Evolutionary conservation across 2,888 invertebrate genomes (phyloP).

Genomic region (Leptogaster cylindrica): DNA sequence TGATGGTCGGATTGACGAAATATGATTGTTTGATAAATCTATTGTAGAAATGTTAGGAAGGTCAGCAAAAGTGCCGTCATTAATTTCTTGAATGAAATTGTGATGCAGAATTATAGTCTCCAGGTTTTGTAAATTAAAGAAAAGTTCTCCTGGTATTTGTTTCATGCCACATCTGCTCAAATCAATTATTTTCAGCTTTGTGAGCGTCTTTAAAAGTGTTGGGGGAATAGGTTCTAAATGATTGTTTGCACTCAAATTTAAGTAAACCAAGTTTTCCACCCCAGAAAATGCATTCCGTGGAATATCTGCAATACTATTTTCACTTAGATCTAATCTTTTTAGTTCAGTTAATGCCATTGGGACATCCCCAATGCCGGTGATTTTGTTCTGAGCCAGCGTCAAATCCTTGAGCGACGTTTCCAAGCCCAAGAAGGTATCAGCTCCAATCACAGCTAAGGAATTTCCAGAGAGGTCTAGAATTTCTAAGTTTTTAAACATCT

Average conservation of each 20-base stretch:
- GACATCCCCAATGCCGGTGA: constrained; percentile 71
- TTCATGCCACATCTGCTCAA: constrained; percentile 77
- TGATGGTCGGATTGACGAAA: constrained; percentile 75
- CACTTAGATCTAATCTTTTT: constrained; percentile 76
- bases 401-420: constrained; percentile 76
- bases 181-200: constrained; percentile 73
- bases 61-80: constrained; percentile 78
- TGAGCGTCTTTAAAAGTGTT: constrained; percentile 73
- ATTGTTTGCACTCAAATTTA: constrained; percentile 79
- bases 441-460: constrained; percentile 72
- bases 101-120: constrained; percentile 73
- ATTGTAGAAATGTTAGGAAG: constrained; percentile 75
- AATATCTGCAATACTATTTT: constrained; percentile 78
- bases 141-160: constrained; percentile 74
- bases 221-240: constrained; percentile 71
- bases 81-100: constrained; percentile 78
- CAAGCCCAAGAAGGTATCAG: constrained; percentile 77
- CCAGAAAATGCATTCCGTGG: constrained; percentile 72
- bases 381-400: constrained; percentile 76
- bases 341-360: constrained; percentile 71
- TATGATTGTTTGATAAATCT: constrained; percentile 80
- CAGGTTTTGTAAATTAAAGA: constrained; percentile 71
- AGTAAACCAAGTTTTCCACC: constrained; percentile 70
- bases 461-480: constrained; percentile 82
- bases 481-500: constrained; percentile 74